phyloP scores from a whole-genome alignment of 2,113 vertebrate genomes.

The Leptocoma aspasia region DNA sequence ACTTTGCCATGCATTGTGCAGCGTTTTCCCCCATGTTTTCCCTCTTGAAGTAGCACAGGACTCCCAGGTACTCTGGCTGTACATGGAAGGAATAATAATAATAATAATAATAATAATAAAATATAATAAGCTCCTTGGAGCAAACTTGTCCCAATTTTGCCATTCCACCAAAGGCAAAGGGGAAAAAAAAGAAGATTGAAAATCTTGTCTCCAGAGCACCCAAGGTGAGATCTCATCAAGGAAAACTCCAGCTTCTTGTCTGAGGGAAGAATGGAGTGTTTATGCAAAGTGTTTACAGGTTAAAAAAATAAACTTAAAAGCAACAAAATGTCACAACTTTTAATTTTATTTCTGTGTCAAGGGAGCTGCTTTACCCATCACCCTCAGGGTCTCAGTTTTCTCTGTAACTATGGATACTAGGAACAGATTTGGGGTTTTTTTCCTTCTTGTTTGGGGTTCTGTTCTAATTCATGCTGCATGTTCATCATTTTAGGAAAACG shows the following conservation, averaged over 20 bases:
- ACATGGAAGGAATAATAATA: neutral
- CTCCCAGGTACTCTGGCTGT: neutral
- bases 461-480: neutral
- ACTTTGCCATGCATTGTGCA: neutral
- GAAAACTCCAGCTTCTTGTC: neutral
- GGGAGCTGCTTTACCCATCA: neutral
- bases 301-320: neutral
- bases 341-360: neutral
- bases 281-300: neutral
- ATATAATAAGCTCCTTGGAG: neutral
- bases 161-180: neutral
- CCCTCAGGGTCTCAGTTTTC: neutral
- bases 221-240: neutral
- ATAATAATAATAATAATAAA: neutral
- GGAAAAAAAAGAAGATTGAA: neutral
- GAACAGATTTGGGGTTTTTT: neutral
- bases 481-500: neutral
- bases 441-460: neutral
- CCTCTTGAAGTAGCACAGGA: neutral
- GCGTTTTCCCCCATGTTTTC: neutral
- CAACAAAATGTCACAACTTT: neutral
- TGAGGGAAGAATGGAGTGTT: neutral
- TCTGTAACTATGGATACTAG: neutral
- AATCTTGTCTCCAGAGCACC: neutral
- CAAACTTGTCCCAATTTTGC: neutral